A percentile compares a stretch with the other conserved stretches of the same genome.
Conservation (phyloP, 2,113 vertebrate species). For the Reinhardtius hippoglossoides region DNA sequence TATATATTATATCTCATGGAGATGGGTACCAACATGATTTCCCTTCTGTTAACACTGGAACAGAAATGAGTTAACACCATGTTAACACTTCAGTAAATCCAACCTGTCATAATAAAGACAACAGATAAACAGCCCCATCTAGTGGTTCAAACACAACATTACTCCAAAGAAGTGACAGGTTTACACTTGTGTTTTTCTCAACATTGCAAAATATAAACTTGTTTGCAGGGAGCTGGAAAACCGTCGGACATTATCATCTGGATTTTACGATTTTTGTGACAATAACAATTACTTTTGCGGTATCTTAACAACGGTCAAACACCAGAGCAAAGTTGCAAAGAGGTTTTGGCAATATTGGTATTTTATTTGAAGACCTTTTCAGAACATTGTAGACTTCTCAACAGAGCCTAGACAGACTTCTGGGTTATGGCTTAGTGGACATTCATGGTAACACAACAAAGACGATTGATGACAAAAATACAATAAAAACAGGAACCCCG, state of each 20-base stretch:
- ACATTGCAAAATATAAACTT: background rate
- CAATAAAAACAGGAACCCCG: no score
- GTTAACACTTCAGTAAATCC: background rate
- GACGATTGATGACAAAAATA: background rate
- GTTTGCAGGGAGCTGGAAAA: background rate
- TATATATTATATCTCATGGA: background rate
- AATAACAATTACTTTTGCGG: no score
- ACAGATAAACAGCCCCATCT: slow-evolving; percentile 15
- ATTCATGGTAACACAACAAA: background rate
- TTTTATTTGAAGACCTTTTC: slow-evolving; percentile 43
- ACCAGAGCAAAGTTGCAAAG: background rate
- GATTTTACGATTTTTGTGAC: no score
- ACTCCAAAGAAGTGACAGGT: background rate
- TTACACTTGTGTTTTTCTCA: background rate
- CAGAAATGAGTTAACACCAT: background rate
- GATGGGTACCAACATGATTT: background rate
- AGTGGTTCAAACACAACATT: slow-evolving; percentile 4
- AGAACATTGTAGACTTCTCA: slow-evolving; percentile 6
- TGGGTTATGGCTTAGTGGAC: background rate
- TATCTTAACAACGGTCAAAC: background rate
- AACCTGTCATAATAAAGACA: background rate
- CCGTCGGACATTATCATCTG: background rate
- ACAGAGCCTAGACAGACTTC: background rate
- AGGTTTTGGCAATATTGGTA: background rate
- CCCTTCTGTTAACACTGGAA: background rate